A percentile compares a stretch with the other conserved stretches of the same genome.
These are phyloP conservation scores for Diarsia mendica DNA, from an alignment of 2,888 invertebrate genomes.

Conservation along the genomic window DNA sequence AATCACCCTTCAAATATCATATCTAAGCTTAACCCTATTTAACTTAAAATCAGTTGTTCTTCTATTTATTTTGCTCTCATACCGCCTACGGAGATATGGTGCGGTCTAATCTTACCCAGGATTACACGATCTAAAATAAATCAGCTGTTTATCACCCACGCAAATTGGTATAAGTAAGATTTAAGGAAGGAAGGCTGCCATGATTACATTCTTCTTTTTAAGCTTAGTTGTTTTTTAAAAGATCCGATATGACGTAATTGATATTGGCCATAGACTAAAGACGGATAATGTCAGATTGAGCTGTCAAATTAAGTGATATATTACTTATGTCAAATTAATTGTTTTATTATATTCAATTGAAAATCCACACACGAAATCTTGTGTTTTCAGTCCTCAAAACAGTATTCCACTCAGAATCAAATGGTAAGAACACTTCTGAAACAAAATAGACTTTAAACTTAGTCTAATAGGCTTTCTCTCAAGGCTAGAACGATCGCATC, in stretches of 20 bases:
- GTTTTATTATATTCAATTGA: too few relatives aligned
- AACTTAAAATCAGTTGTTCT: constrained; percentile 1
- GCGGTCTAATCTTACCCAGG: constrained; percentile 38
- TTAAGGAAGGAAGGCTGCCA: constrained; percentile 34
- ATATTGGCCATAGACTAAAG: not conserved
- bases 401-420: constrained; percentile 39
- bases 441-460: constrained; percentile 31
- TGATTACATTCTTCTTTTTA: constrained; percentile 43
- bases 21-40: not conserved
- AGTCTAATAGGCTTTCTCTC: constrained; percentile 52
- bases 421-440: constrained; percentile 45
- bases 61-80: constrained; percentile 3
- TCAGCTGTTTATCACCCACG: constrained; percentile 52
- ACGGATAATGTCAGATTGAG: not conserved
- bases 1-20: not conserved
- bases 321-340: not conserved
- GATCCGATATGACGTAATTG: not conserved
- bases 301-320: constrained; percentile 11
- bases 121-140: constrained; percentile 57
- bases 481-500: constrained; percentile 46
- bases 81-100: constrained; percentile 16
- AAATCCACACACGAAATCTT: not conserved
- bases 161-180: constrained; percentile 61
- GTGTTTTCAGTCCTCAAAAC: constrained; percentile 4
- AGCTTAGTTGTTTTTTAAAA: constrained; percentile 29